Evolutionary conservation across 2,113 vertebrate genomes (phyloP).

Genomic region (Aramus guarauna): DNA sequence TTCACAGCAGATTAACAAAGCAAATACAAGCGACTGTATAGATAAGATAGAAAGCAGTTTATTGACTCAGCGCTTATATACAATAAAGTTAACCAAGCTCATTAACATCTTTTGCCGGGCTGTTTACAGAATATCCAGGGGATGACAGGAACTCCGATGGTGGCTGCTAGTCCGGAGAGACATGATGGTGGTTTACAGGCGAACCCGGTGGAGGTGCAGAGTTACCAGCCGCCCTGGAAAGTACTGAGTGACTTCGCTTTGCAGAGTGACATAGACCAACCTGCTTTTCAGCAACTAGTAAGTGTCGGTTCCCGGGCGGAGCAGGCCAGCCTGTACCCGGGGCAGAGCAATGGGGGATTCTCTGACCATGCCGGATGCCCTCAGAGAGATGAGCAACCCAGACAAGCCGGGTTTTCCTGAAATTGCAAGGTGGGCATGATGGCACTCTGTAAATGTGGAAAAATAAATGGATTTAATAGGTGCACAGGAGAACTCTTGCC

Average conservation of each 20-base stretch:
- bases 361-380: neutral
- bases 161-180: slow-evolving; percentile 95
- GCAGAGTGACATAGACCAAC: slow-evolving; percentile 99
- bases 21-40: slow-evolving; percentile 69
- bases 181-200: slow-evolving; percentile 97
- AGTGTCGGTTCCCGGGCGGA: slow-evolving; percentile 66
- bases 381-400: neutral
- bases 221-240: slow-evolving; percentile 99
- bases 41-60: slow-evolving; percentile 75
- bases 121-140: slow-evolving; percentile 96
- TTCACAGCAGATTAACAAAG: slow-evolving; percentile 68
- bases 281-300: slow-evolving; percentile 98
- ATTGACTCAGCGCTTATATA: slow-evolving; percentile 68
- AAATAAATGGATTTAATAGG: neutral
- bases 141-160: slow-evolving; percentile 99
- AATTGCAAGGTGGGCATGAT: neutral
- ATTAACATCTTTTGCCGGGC: slow-evolving; percentile 66
- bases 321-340: neutral
- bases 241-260: slow-evolving; percentile 98
- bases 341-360: neutral
- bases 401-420: neutral
- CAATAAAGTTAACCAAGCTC: slow-evolving; percentile 69
- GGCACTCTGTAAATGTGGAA: neutral
- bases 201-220: slow-evolving; percentile 98
- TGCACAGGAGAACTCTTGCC: neutral